These are phyloP conservation scores for Bos indicus DNA, from an alignment of 2,113 vertebrate species.

Conservation along the genomic window DNA sequence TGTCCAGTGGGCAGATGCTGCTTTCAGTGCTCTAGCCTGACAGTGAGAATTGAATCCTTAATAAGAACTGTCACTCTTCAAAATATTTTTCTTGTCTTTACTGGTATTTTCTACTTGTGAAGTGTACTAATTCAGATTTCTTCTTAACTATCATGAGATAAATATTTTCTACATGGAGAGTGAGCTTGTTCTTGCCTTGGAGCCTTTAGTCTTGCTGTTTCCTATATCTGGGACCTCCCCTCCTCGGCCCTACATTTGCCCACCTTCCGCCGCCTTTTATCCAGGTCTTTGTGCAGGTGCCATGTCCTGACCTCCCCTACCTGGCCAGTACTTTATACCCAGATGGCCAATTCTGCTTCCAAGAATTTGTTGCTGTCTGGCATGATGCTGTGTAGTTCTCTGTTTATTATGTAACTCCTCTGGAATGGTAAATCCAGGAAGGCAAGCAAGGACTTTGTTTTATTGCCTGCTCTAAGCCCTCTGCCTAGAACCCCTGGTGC, in stretches of 20 bases:
- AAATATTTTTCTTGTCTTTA: not conserved
- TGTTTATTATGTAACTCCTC: not conserved
- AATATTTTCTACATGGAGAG: not conserved
- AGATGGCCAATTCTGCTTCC: not conserved
- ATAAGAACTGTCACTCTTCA: not conserved
- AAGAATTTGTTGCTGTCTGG: not conserved
- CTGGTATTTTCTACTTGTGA: not conserved
- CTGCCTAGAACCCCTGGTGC: not conserved
- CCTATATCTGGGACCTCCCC: not conserved
- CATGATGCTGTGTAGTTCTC: not conserved
- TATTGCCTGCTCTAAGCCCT: not conserved
- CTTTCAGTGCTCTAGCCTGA: not conserved
- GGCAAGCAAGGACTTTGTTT: not conserved
- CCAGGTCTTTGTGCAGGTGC: not conserved
- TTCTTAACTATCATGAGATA: not conserved
- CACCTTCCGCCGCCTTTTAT: not conserved
- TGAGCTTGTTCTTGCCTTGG: not conserved
- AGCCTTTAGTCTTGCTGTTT: not conserved
- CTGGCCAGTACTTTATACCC: not conserved
- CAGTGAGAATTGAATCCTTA: not conserved
- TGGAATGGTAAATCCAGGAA: not conserved
- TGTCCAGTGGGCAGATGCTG: not conserved
- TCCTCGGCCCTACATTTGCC: not conserved
- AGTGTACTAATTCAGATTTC: not conserved
- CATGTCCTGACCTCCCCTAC: not conserved